Evolutionary conservation across 1,140 invertebrate genomes (phyloP), one percentile per base, ranked within the genome.

Genomic region (Glossosoma conforme): DNA sequence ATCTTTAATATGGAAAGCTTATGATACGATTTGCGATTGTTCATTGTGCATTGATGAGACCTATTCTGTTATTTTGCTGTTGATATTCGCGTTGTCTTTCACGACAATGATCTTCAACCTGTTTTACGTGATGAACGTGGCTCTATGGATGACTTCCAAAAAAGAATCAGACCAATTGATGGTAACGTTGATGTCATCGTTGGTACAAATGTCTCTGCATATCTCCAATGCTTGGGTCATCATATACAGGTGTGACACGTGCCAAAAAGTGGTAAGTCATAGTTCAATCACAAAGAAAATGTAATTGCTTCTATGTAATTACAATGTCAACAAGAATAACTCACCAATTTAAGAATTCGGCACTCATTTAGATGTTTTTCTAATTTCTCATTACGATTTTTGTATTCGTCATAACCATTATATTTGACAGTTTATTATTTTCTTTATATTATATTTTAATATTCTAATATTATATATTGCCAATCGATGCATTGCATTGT

Each of bases 1-100:
- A n/a, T 15, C 22, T 8, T 10, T 25, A 5, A 25, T n/a, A n/a
- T 45, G 44, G 44, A 45, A n/a, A 14, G 22, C 22, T 21, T 45
- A 45, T 22, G 44, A 45, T 14, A 35, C 9, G 15, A 14, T 14
- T 8, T 35, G 33, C 13, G 33, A 35, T 35, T 35, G 5, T 14
- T 11, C 33, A 11, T 14, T 8, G 8, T 9, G 8, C 6, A 14
- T 35, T 8, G 15, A 35, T 14, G 15, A 14, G 6, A 8, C 14
- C 4, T 8, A 11, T 8, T 9, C 14, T 5, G 4, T 9, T 5
- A 5, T 11, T 11, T 8, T 35, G 6, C 5, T 14, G 5, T 8
- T 8, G 9, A 14, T 35, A 5, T 35, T 35, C 5, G 33, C 9
- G 13, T 9, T 35, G 13, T 35, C 33, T 5, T 35, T 35, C 13